phyloP scores from a whole-genome alignment of 2,888 invertebrate species.

The Neoscelio sp. region DNA sequence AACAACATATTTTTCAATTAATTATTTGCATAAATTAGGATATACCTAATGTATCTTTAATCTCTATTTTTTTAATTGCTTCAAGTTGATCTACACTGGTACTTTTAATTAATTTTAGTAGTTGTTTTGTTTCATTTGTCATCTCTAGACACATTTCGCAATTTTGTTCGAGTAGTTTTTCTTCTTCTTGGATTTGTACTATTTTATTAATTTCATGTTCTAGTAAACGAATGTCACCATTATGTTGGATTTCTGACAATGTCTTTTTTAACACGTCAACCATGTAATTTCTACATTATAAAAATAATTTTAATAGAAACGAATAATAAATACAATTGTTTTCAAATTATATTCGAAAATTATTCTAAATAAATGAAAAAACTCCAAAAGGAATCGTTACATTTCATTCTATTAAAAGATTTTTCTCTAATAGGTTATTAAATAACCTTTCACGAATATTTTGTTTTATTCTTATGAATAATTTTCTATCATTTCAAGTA shows the following conservation, averaged over 20 bases:
- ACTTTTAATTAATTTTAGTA: conserved; percentile 68
- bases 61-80: conserved; percentile 34
- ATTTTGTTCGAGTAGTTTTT: conserved; percentile 71
- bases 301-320: conserved; percentile 10
- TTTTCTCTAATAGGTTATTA: too few relatives aligned
- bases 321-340: too few relatives aligned
- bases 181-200: conserved; percentile 66
- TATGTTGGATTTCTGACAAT: conserved; percentile 64
- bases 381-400: too few relatives aligned
- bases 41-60: background rate
- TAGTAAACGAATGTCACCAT: conserved; percentile 69
- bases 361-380: too few relatives aligned
- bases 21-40: conserved; percentile 7
- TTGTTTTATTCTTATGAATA: too few relatives aligned
- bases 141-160: conserved; percentile 72
- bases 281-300: conserved; percentile 74
- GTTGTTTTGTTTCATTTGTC: conserved; percentile 65
- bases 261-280: conserved; percentile 69
- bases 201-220: conserved; percentile 72
- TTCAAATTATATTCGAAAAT: too few relatives aligned
- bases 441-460: background rate
- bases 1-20: too few relatives aligned
- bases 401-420: too few relatives aligned
- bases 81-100: conserved; percentile 64
- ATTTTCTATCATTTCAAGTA: background rate